Evolutionary conservation across 2,888 invertebrate genomes (phyloP), one percentile per base, ranked within the genome.

Genomic region (Drosophila borborema): DNA sequence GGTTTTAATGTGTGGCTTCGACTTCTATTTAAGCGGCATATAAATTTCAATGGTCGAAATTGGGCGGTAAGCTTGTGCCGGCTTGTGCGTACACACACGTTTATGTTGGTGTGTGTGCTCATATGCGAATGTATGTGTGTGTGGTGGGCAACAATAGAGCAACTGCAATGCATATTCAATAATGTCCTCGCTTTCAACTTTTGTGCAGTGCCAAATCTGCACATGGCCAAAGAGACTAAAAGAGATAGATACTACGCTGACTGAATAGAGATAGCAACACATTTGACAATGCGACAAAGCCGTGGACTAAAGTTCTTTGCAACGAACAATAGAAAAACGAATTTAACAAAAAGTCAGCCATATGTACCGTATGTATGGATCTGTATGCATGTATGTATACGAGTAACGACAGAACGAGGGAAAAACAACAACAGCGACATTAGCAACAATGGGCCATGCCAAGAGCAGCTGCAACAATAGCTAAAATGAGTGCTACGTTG

Each of bases 241-340:
- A 18, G 56, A 9, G 20, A 20, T 9, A 12, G 63, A 2, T 38
- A 6, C 31, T 18, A 4, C 34, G 10, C n/a, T 28, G 16, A 43
- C 20, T 53, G 40, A 48, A 79, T 43, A 69, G 77, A 65, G 72
- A 58, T 64, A 58, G 83, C 77, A 82, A 71, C 74, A 75, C 71
- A 77, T 77, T 85, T 82, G 68, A 85, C 85, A 89, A 85, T 80
- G 82, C 80, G 80, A 75, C 78, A 86, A 85, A 89, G 85, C 82
- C 82, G 62, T 68, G 82, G 82, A 77, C 89, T 89, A 85, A 87
- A 89, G 89, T 85, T 85, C 89, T 87, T 74, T 67, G 53, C 74
- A 74, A 75, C 69, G 90, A 88, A 86, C 90, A 86, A 86, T 86
- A 86, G 89, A 80, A 90, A 83, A 86, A 73, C 86, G 90, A 86